Evolutionary conservation across 2,888 invertebrate species (phyloP), one percentile per base, ranked within the genome.

Genomic region (Polyommatus iphigenia): DNA sequence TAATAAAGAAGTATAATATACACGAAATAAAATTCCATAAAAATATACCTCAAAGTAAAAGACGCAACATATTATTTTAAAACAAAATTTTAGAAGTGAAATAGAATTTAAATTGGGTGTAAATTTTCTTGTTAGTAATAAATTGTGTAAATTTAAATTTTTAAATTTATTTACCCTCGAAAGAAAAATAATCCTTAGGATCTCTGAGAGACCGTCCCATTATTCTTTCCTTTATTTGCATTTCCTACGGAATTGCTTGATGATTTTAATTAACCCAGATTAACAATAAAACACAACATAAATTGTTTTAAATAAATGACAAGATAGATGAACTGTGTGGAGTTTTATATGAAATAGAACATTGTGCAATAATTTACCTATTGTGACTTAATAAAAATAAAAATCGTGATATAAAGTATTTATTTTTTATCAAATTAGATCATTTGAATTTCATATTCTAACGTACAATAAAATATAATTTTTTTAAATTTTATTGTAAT

Each of bases 191-290:
- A 29, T 6, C 18, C 29, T 32, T 2, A 29, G 67, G 29, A 32
- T 32, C 67, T 67, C 67, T 29, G 67, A 29, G 67, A 67, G 67
- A 29, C 67, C 6, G 18, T 67, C 67, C 67, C 67, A 67, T 67
- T 67, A 67, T 67, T 67, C 67, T 67, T 67, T 29, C 29, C 29
- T 67, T 67, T 67, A 67, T 67, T 32, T 67, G 67, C 67, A 67
- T 67, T 67, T 67, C 67, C 29, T 67, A 67, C 67, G 67, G 67
- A 32, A 32, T 32, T 32, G 18, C 29, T 67, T 67, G 67, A 18
- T 67, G 67, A 32, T 67, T 67, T 32, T 67, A 67, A 67, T 67
- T 67, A 67, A 67, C 29, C 67, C 67, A 18, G 67, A 67, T 67
- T 67, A 13, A 29, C 18, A 67, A 67, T 10, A 29, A 67, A 29